Percentiles rank a stretch among this genome's conserved stretches.
Conservation (phyloP, 2,113 vertebrate genomes). For the Romanogobio albipinnatus region DNA sequence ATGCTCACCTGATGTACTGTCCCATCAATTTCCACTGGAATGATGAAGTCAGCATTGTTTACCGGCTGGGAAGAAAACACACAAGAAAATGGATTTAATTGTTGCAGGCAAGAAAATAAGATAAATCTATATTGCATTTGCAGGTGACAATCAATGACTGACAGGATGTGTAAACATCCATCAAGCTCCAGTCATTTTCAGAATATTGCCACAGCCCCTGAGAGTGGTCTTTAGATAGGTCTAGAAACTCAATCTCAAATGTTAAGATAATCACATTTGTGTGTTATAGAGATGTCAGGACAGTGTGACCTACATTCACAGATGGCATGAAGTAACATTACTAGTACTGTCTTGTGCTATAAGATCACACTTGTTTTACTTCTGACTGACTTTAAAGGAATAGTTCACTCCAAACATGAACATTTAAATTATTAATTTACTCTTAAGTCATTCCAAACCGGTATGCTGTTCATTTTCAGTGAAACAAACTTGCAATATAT, state of each 20-base stretch:
- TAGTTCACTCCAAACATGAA: not conserved
- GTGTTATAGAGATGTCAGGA: conserved; percentile 49
- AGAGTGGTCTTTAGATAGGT: conserved; percentile 56
- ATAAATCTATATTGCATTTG: not conserved
- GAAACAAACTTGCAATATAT: too few relatives aligned
- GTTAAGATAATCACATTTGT: conserved; percentile 41
- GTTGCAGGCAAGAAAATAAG: not conserved
- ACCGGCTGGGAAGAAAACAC: conserved; percentile 78
- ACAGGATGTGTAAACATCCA: conserved; percentile 14
- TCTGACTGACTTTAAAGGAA: not conserved
- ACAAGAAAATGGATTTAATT: not conserved
- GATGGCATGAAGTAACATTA: conserved; percentile 58
- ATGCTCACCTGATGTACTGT: conserved; percentile 85
- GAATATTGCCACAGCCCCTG: conserved; percentile 46
- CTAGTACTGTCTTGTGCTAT: not conserved
- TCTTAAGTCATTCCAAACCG: not conserved
- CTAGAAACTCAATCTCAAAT: conserved; percentile 56
- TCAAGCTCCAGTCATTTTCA: conserved; percentile 26
- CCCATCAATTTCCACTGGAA: conserved; percentile 93
- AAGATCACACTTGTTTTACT: not conserved
- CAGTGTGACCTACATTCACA: conserved; percentile 47
- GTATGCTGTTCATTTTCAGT: not conserved
- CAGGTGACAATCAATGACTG: not conserved
- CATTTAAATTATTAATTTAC: not conserved
- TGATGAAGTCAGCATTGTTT: conserved; percentile 93